Conservation (phyloP, 2,888 invertebrate species). For the Noctua janthina region DNA sequence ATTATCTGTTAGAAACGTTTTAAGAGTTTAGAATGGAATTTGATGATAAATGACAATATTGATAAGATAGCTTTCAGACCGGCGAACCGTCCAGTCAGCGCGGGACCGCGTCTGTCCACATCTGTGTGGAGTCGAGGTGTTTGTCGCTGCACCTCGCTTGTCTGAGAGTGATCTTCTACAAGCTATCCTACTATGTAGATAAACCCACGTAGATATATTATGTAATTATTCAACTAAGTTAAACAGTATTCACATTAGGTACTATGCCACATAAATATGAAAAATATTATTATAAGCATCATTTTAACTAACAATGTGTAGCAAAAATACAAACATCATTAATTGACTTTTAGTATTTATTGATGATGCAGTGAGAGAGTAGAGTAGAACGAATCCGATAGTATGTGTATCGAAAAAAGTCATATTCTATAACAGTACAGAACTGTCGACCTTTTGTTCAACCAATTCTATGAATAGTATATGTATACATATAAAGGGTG, state of each 20-base stretch:
- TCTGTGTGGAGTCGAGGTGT: slow-evolving; percentile 5
- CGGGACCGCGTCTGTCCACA: background rate
- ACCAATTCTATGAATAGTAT: background rate
- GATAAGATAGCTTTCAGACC: slow-evolving; percentile 37
- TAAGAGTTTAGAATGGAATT: slow-evolving; percentile 28
- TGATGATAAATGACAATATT: slow-evolving; percentile 3
- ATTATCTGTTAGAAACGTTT: slow-evolving; percentile 56
- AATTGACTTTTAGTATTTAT: background rate
- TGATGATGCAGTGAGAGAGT: background rate
- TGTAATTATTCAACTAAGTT: slow-evolving; percentile 63
- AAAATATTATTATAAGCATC: slow-evolving; percentile 17
- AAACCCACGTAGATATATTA: slow-evolving; percentile 59
- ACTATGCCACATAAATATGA: slow-evolving; percentile 55
- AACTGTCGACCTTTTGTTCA: background rate
- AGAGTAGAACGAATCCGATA: background rate
- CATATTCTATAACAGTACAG: background rate
- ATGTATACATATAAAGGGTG: no score
- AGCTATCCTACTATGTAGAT: slow-evolving; percentile 62
- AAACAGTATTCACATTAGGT: slow-evolving; percentile 72
- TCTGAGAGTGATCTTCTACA: slow-evolving; percentile 45
- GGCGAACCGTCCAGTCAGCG: slow-evolving; percentile 42
- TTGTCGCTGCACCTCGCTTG: slow-evolving; percentile 39
- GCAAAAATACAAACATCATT: background rate
- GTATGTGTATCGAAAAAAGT: background rate
- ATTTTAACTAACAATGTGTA: background rate